Percentiles rank a stretch among this genome's conserved stretches.
Conservation (phyloP, 2,888 invertebrate species). For the Thera obeliscata region DNA sequence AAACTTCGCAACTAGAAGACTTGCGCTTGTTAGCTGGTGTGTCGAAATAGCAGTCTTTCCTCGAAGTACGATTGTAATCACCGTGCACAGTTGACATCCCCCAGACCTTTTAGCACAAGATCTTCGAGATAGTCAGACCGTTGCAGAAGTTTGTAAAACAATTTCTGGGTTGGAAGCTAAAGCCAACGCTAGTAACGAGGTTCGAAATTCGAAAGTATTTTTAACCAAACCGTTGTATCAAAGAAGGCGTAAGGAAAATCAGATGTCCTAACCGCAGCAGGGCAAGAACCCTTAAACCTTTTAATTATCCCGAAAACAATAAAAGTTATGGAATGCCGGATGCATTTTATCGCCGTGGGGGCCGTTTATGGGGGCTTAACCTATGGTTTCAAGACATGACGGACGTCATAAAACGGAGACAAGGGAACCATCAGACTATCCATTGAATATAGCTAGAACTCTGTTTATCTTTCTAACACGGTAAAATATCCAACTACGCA, state of each 20-base stretch:
- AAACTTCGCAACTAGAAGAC: no score
- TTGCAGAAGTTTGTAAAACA: no score
- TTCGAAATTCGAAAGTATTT: neutral
- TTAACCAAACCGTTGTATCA: neutral
- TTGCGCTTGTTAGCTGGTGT: no score
- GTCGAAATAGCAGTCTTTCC: no score
- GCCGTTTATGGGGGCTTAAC: constrained; percentile 33
- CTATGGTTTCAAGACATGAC: neutral
- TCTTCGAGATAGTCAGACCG: no score
- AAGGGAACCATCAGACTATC: neutral
- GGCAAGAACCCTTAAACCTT: constrained; percentile 30
- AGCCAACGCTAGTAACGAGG: neutral
- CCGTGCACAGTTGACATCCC: no score
- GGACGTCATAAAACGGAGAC: constrained; percentile 11
- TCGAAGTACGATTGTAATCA: no score
- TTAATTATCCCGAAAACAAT: constrained; percentile 43
- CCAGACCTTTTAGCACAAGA: no score
- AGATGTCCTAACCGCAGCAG: constrained; percentile 7
- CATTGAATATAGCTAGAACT: no score
- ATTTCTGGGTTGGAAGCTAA: no score
- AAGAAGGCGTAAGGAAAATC: constrained; percentile 9
- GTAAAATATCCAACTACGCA: neutral
- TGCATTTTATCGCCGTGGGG: constrained; percentile 41
- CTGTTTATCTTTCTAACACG: neutral
- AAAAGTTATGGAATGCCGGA: constrained; percentile 43